phyloP scores from a whole-genome alignment of 2,888 invertebrate species.

The Ormyrus nitidulus region DNA sequence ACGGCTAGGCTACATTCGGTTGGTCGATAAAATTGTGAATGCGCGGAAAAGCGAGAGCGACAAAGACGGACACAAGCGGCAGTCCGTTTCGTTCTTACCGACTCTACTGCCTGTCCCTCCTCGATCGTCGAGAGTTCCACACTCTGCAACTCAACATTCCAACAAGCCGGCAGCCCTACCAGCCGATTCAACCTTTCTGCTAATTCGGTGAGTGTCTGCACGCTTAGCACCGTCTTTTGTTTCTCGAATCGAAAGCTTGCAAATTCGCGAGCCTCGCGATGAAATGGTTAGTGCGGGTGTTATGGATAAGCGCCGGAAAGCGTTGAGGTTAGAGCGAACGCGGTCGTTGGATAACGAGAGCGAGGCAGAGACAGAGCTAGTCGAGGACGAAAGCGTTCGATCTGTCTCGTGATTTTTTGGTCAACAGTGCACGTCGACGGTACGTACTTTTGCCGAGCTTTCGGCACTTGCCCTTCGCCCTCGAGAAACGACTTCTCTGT shows the following conservation, averaged over 20 bases:
- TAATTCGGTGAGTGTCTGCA: slow-evolving; percentile 81
- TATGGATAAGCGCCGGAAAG: not conserved
- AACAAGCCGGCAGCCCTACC: slow-evolving; percentile 78
- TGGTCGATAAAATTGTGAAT: slow-evolving; percentile 70
- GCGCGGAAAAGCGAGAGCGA: slow-evolving; percentile 58
- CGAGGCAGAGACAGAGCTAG: slow-evolving; percentile 9
- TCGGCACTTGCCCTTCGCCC: not conserved
- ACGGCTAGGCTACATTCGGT: slow-evolving; percentile 71
- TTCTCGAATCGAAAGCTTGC: too few species aligned
- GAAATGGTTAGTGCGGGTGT: not conserved
- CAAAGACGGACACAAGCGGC: slow-evolving; percentile 20
- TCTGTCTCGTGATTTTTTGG: slow-evolving; percentile 31
- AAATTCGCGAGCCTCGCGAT: not conserved
- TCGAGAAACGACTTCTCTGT: not conserved
- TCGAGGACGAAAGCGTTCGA: not conserved
- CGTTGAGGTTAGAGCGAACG: slow-evolving; percentile 30
- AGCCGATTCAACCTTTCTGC: slow-evolving; percentile 62
- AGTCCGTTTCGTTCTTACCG: not conserved
- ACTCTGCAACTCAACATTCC: slow-evolving; percentile 83
- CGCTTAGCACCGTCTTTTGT: not conserved
- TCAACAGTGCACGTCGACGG: not conserved
- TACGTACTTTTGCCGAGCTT: not conserved
- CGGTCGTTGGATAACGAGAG: slow-evolving; percentile 36
- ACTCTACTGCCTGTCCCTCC: slow-evolving; percentile 50
- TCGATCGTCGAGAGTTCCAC: slow-evolving; percentile 46